Evolutionary conservation across 2,113 vertebrate species (phyloP).

Genomic region (Lycocorax pyrrhopterus): DNA sequence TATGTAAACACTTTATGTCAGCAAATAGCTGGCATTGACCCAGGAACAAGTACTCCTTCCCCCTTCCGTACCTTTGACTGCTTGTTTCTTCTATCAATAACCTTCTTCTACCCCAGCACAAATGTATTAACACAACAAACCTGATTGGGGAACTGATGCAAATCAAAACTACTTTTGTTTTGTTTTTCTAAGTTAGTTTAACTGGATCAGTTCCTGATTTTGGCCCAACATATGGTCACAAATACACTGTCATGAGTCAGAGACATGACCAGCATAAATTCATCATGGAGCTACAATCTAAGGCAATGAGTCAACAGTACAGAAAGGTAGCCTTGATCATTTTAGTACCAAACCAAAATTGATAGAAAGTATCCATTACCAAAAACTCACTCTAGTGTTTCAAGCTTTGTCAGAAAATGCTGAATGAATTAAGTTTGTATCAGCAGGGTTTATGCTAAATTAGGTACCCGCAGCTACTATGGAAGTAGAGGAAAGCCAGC

Average conservation of each 20-base stretch:
- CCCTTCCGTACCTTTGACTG: background rate
- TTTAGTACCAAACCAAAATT: background rate
- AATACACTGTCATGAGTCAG: background rate
- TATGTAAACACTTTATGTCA: background rate
- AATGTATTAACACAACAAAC: background rate
- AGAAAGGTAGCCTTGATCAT: background rate
- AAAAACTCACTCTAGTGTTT: background rate
- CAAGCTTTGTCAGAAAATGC: background rate
- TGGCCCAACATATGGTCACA: background rate
- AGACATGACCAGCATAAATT: background rate
- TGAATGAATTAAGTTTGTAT: background rate
- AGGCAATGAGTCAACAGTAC: background rate
- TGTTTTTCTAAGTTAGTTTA: background rate
- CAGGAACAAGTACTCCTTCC: background rate
- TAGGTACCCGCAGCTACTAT: background rate
- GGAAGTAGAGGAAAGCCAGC: background rate
- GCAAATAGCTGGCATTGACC: background rate
- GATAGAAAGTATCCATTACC: background rate
- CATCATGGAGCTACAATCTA: background rate
- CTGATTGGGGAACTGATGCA: background rate
- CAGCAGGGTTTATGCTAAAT: background rate
- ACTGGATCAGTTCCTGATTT: background rate
- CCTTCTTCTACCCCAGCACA: fast-evolving
- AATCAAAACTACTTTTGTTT: background rate
- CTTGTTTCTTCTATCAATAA: background rate